Percentiles rank a stretch among this genome's conserved stretches.
Conservation (phyloP, 2,113 vertebrate species). For the Microcebus griseorufus region DNA sequence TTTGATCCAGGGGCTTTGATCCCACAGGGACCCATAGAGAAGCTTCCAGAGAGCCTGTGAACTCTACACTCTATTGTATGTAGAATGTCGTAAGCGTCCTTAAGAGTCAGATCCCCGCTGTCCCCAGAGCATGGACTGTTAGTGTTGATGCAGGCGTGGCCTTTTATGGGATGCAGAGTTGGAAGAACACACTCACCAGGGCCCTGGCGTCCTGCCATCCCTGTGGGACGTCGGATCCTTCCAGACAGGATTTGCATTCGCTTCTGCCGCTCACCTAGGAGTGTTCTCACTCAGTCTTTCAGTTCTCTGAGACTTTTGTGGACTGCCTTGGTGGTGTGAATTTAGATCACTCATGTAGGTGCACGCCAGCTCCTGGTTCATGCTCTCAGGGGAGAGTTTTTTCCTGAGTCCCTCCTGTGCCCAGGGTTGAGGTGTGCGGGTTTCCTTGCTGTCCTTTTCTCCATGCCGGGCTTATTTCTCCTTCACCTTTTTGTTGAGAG, state of each 20-base stretch:
- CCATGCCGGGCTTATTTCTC: rapidly evolving
- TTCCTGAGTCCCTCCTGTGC: rapidly evolving
- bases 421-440: rapidly evolving
- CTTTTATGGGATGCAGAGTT: background rate
- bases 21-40: background rate
- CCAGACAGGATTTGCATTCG: background rate
- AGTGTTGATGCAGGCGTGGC: background rate
- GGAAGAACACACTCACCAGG: background rate
- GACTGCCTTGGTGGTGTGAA: background rate
- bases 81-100: no score
- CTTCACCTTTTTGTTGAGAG: background rate
- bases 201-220: rapidly evolving
- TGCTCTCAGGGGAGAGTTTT: rapidly evolving
- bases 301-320: background rate
- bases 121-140: background rate
- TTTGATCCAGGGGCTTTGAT: background rate
- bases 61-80: background rate
- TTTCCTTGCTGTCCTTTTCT: background rate
- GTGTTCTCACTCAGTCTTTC: background rate
- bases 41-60: background rate
- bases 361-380: background rate
- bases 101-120: background rate
- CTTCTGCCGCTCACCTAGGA: background rate
- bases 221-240: background rate
- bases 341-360: background rate